phyloP scores from a whole-genome alignment of 92 coral and sea anemone species.

The Siderastrea radians region DNA sequence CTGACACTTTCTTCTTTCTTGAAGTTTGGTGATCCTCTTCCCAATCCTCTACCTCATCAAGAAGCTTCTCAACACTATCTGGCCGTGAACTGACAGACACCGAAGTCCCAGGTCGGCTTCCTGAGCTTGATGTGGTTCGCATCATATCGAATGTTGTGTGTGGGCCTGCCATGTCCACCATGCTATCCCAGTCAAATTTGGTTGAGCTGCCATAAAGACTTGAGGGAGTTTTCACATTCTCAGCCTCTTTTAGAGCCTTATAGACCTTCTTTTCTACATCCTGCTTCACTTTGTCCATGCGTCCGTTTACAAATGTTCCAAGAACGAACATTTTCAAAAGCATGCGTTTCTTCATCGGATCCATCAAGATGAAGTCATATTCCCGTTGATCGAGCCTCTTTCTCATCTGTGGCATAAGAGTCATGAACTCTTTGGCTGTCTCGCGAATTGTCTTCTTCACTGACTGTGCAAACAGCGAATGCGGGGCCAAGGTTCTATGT shows the following conservation, averaged over 20 bases:
- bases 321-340: conserved; percentile 96
- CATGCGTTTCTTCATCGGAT: conserved; percentile 95
- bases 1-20: conserved; percentile 29
- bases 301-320: conserved; percentile 96
- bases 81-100: conserved; percentile 57
- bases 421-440: conserved; percentile 97
- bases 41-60: conserved; percentile 82
- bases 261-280: conserved; percentile 93
- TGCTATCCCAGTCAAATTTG: conserved; percentile 77
- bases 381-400: conserved; percentile 96
- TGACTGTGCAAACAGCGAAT: conserved; percentile 90
- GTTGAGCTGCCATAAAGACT: conserved; percentile 67
- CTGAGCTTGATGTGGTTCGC: conserved; percentile 83
- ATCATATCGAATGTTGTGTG: conserved; percentile 73
- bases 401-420: conserved; percentile 97
- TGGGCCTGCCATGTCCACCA: conserved; percentile 71
- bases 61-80: conserved; percentile 85
- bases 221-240: conserved; percentile 57
- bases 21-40: conserved; percentile 66
- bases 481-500: conserved; percentile 85
- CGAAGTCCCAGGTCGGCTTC: conserved; percentile 81
- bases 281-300: conserved; percentile 87
- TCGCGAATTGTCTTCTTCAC: conserved; percentile 92
- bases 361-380: conserved; percentile 95
- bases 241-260: conserved; percentile 80